Conservation (phyloP, 2,888 invertebrate genomes). For the Trachelus stipa region DNA sequence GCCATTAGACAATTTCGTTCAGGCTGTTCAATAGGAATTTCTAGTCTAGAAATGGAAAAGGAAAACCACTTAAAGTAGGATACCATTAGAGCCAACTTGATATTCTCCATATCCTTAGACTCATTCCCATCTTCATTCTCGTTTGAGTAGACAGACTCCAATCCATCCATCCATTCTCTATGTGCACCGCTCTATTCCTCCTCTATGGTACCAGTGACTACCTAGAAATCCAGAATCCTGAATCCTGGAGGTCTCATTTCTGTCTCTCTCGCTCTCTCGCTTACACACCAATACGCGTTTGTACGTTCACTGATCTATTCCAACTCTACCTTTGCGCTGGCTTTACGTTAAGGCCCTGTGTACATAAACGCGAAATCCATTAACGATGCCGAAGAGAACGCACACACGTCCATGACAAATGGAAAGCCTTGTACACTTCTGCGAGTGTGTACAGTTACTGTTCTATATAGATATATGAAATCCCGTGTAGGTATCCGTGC, state of each 20-base stretch:
- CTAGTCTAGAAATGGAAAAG: not conserved
- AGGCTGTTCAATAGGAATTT: not conserved
- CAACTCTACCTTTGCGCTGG: slow-evolving; percentile 10
- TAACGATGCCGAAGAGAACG: slow-evolving; percentile 27
- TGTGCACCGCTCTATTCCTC: not conserved
- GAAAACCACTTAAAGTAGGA: not conserved
- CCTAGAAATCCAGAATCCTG: not conserved
- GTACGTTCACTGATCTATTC: slow-evolving; percentile 23
- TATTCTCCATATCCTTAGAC: not conserved
- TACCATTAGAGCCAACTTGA: not conserved
- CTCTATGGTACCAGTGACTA: not conserved
- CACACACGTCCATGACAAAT: not conserved
- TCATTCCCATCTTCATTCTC: not conserved
- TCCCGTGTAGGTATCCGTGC: not conserved
- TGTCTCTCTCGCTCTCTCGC: slow-evolving; percentile 14
- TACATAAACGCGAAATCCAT: slow-evolving; percentile 40
- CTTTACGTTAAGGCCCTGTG: slow-evolving; percentile 25
- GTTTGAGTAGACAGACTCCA: not conserved
- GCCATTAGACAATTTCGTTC: not conserved
- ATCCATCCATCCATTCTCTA: not conserved
- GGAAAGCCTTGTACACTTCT: not conserved
- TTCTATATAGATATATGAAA: not conserved
- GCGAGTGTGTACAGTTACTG: not conserved
- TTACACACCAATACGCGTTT: slow-evolving; percentile 12
- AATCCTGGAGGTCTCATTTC: not conserved